Conservation (phyloP, 2,888 invertebrate genomes). For the Alviniconcha strummeri region DNA sequence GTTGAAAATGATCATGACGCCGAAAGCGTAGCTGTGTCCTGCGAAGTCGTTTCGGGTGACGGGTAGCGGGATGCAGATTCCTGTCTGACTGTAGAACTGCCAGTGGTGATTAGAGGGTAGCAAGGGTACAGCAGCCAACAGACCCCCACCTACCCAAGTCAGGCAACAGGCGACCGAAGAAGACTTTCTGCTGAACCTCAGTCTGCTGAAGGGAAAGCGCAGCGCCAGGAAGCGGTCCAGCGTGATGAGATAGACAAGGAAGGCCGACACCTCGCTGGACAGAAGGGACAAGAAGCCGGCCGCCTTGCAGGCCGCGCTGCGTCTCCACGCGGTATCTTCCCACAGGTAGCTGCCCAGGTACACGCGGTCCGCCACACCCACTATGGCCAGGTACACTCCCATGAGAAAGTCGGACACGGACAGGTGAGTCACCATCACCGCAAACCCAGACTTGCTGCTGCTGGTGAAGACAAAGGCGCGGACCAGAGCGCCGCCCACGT, state of each 20-base stretch:
- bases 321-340: neutral
- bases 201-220: neutral
- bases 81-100: neutral
- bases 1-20: neutral
- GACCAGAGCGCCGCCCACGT: conserved; percentile 39
- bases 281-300: neutral
- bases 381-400: neutral
- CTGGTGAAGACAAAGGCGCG: conserved; percentile 48
- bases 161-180: neutral
- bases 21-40: neutral
- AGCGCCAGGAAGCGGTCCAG: conserved; percentile 3
- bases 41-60: neutral
- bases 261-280: neutral
- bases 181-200: neutral
- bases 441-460: conserved; percentile 27
- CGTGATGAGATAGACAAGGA: neutral
- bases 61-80: neutral
- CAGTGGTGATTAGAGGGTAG: neutral
- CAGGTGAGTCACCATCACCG: neutral
- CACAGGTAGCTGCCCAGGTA: neutral
- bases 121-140: neutral
- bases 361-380: neutral
- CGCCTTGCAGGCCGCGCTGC: neutral
- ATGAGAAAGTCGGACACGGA: neutral
- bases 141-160: neutral